Conservation (phyloP, 2,888 invertebrate species). For the Polymixis flavicincta region DNA sequence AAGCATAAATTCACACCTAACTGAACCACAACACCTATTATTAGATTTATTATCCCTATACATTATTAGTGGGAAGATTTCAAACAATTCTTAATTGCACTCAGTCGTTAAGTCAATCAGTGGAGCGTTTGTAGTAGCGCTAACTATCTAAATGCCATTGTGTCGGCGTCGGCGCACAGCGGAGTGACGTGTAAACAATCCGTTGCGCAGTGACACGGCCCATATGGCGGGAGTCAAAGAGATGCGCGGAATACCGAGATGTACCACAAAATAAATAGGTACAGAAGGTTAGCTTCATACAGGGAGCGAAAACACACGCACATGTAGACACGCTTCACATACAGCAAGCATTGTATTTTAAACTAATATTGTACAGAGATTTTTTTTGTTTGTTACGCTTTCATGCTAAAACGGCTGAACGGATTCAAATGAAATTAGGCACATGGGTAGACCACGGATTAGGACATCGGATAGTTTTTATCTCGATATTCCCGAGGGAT, state of each 20-base stretch:
- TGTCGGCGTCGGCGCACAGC: slow-evolving; percentile 39
- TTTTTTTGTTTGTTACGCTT: too few relatives aligned
- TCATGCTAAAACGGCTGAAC: too few relatives aligned
- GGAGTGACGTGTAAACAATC: slow-evolving; percentile 58
- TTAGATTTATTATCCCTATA: slow-evolving; percentile 42
- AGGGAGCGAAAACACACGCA: background rate
- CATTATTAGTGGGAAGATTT: slow-evolving; percentile 36
- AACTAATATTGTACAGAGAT: too few relatives aligned
- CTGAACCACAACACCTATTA: slow-evolving; percentile 11
- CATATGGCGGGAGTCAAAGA: slow-evolving; percentile 49
- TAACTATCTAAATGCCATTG: slow-evolving; percentile 37
- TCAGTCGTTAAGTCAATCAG: slow-evolving; percentile 57
- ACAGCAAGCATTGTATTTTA: background rate
- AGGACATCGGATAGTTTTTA: too few relatives aligned
- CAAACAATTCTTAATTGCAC: slow-evolving; percentile 58
- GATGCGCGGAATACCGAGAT: slow-evolving; percentile 6
- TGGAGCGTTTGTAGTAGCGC: slow-evolving; percentile 41
- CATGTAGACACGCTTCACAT: background rate
- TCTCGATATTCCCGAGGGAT: too few relatives aligned
- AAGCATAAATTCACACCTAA: slow-evolving; percentile 24
- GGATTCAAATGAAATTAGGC: too few relatives aligned
- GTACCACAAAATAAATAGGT: background rate
- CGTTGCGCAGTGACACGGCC: slow-evolving; percentile 37
- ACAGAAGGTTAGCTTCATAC: background rate
- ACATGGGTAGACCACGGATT: too few relatives aligned